These are phyloP conservation scores for Sceloporus tristichus DNA, from an alignment of 2,113 vertebrate species.

Conservation along the genomic window DNA sequence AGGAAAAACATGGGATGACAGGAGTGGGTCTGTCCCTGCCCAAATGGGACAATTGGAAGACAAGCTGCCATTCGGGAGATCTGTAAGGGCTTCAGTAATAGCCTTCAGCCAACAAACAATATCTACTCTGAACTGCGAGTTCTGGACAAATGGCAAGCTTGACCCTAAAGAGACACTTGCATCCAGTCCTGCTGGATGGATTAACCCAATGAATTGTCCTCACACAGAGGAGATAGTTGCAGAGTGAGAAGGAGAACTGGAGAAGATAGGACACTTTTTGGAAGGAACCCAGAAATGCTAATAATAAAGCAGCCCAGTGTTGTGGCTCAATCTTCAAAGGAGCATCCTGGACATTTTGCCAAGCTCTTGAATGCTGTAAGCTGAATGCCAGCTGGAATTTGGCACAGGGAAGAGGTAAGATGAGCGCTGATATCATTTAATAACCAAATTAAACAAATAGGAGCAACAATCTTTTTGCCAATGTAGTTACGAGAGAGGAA, in stretches of 20 bases:
- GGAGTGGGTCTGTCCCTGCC: no score
- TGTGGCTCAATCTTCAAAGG: not conserved
- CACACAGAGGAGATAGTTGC: not conserved
- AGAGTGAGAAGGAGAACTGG: not conserved
- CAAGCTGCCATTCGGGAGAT: no score
- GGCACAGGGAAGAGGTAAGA: not conserved
- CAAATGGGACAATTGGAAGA: no score
- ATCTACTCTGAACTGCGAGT: not conserved
- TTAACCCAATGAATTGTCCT: not conserved
- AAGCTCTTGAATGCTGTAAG: not conserved
- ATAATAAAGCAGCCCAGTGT: not conserved
- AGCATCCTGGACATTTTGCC: not conserved
- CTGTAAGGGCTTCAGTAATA: no score
- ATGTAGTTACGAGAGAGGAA: not conserved
- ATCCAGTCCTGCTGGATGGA: not conserved
- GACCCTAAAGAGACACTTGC: no score
- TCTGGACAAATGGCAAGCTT: not conserved
- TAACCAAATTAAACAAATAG: not conserved
- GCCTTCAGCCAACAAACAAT: not conserved
- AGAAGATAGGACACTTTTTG: not conserved
- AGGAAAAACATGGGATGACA: no score
- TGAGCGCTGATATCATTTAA: no score
- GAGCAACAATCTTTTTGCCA: not conserved
- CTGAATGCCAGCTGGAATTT: not conserved
- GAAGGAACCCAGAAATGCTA: not conserved